Base-by-base conservation (phyloP, 2,888 invertebrate genomes). In the Kryphioiulus occultus region DNA sequence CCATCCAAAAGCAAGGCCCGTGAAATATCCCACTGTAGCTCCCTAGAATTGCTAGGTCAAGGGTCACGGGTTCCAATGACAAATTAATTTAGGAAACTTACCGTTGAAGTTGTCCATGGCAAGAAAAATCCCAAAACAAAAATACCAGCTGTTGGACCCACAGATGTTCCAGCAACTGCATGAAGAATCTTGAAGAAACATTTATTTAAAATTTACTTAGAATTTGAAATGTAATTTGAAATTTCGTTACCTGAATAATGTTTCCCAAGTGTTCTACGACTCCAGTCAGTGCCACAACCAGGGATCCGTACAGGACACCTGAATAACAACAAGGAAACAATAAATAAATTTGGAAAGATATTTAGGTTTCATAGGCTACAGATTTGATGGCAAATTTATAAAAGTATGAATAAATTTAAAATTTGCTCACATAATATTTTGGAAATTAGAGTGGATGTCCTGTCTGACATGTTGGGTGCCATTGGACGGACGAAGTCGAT, bases 81-180 rank as follows among this genome's bases (percentile, higher is more conserved):
- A 39, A 39, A 5, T 39, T 39, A 5, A 3, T 39, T 9, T 39
- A 39, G 10, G 78, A n/a, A 78, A 10, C 87, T 83, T 82, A 82
- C 87, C 30, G n/a, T 32, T 19, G 78, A 22, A 1, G 78, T 83
- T 15, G 87, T 39, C 87, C 87, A 87, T n/a, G 87, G 87, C n/a
- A 68, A 78, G 53, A 87, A 87, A 59, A 87, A 83, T 19, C 87
- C 87, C 15, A 87, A 39, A 78, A 59, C 19, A 39, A 87, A 83
- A n/a, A 87, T n/a, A 15, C 87, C 87, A 19, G 83, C 78, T 87
- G 87, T 83, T 1, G 87, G 87, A 19, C 87, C 87, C 15, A 87
- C 7, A 9, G 87, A 87, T 10, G 87, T 87, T 35, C 87, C 87
- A 22, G 87, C 83, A 12, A 87, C 59, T 19, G 87, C 87, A 39